phyloP scores from a whole-genome alignment of 2,888 invertebrate species.

The Holacanthella duospinosa region DNA sequence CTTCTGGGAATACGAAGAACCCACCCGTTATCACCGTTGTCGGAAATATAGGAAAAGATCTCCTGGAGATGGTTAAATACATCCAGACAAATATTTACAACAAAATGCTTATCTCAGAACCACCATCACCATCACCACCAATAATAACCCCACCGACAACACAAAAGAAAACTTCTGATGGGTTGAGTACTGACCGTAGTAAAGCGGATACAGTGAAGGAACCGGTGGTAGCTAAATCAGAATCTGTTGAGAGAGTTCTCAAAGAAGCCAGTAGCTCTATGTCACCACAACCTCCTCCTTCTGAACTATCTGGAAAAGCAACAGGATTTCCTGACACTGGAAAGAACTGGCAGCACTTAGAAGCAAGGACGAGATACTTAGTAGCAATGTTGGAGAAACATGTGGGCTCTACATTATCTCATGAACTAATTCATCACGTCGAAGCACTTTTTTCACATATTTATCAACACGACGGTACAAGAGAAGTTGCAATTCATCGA shows the following conservation, averaged over 20 bases:
- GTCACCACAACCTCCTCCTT: neutral
- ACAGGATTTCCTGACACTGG: neutral
- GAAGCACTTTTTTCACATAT: conserved; percentile 62
- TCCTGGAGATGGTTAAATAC: neutral
- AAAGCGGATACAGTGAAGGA: neutral
- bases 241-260: neutral
- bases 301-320: too few species aligned
- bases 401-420: conserved; percentile 48
- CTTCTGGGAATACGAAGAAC: neutral
- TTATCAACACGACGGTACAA: conserved; percentile 61
- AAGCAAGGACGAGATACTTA: conserved; percentile 56
- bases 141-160: neutral
- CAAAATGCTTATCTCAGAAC: neutral
- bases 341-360: conserved; percentile 42
- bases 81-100: neutral
- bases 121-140: neutral
- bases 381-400: conserved; percentile 53
- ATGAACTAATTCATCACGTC: conserved; percentile 46
- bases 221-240: neutral
- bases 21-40: neutral
- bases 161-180: neutral
- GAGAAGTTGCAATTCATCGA: conserved; percentile 59
- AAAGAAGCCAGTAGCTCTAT: neutral
- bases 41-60: neutral
- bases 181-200: neutral